These are phyloP conservation scores for Chromobotia macracanthus DNA, from an alignment of 2,797 vertebrate genomes.

Conservation along the genomic window DNA sequence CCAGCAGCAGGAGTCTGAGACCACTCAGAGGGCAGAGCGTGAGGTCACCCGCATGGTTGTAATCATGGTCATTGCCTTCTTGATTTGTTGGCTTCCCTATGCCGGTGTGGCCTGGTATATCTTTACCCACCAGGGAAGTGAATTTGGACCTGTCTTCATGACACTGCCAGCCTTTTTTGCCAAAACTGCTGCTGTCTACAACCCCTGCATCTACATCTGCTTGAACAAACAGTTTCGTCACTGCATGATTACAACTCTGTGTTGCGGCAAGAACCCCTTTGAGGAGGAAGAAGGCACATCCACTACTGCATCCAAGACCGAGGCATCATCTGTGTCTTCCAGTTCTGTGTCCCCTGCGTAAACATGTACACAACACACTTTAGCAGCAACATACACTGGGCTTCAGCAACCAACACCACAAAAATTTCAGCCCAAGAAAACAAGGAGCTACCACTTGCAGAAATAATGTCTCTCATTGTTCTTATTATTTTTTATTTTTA, in stretches of 20 bases:
- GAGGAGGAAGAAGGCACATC: conserved; percentile 89
- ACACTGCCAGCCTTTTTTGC: conserved; percentile 94
- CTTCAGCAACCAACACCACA: conserved; percentile 48
- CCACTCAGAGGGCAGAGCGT: conserved; percentile 96
- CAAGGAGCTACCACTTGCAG: conserved; percentile 75
- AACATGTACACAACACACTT: conserved; percentile 52
- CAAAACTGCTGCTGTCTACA: conserved; percentile 90
- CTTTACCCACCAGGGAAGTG: conserved; percentile 88
- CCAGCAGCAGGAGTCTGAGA: conserved; percentile 96
- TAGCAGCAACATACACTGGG: conserved; percentile 36
- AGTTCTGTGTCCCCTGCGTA: conserved; percentile 96
- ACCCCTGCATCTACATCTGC: conserved; percentile 94
- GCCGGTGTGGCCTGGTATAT: conserved; percentile 88
- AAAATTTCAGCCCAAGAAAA: conserved; percentile 73
- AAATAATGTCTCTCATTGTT: conserved; percentile 68
- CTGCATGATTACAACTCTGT: conserved; percentile 97
- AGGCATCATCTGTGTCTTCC: conserved; percentile 89
- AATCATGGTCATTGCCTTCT: conserved; percentile 89
- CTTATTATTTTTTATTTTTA: conserved; percentile 77
- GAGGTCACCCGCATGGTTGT: conserved; percentile 97
- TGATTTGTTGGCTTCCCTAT: conserved; percentile 90
- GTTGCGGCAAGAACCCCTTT: conserved; percentile 95
- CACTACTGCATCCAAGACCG: conserved; percentile 87
- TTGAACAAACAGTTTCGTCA: conserved; percentile 99
- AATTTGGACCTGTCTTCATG: conserved; percentile 95